phyloP scores from a whole-genome alignment of 2,888 invertebrate genomes.

The Lasioglossum calceatum region DNA sequence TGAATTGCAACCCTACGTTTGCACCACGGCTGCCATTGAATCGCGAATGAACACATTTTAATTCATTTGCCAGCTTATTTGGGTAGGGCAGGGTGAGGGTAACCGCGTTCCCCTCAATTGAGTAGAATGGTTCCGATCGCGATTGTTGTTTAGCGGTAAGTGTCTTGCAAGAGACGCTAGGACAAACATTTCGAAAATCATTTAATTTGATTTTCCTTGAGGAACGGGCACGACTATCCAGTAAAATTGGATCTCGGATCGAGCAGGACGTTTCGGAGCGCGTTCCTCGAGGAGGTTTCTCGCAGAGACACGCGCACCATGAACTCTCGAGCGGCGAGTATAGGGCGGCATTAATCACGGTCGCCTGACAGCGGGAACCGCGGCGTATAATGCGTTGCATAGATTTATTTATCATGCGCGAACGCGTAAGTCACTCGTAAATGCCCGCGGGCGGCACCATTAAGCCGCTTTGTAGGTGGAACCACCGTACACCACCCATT shows the following conservation, averaged over 20 bases:
- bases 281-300: neutral
- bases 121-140: too few species aligned
- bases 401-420: slow-evolving; percentile 81
- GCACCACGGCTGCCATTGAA: neutral
- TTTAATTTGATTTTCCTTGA: too few species aligned
- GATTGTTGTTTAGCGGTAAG: too few species aligned
- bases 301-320: slow-evolving; percentile 32
- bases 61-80: neutral
- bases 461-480: slow-evolving; percentile 71
- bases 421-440: slow-evolving; percentile 79
- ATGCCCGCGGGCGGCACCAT: slow-evolving; percentile 72
- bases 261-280: neutral
- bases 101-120: too few species aligned
- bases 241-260: neutral
- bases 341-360: slow-evolving; percentile 77
- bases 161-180: too few species aligned
- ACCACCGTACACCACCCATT: slow-evolving; percentile 64
- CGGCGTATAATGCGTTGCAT: slow-evolving; percentile 78
- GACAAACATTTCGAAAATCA: neutral
- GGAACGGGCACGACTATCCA: too few species aligned
- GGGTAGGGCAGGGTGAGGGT: too few species aligned
- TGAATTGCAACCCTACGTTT: too few species aligned
- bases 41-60: neutral
- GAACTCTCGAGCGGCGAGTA: slow-evolving; percentile 41
- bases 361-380: slow-evolving; percentile 75